Conservation (phyloP, 2,113 vertebrate genomes). For the Platycercus adscitus region DNA sequence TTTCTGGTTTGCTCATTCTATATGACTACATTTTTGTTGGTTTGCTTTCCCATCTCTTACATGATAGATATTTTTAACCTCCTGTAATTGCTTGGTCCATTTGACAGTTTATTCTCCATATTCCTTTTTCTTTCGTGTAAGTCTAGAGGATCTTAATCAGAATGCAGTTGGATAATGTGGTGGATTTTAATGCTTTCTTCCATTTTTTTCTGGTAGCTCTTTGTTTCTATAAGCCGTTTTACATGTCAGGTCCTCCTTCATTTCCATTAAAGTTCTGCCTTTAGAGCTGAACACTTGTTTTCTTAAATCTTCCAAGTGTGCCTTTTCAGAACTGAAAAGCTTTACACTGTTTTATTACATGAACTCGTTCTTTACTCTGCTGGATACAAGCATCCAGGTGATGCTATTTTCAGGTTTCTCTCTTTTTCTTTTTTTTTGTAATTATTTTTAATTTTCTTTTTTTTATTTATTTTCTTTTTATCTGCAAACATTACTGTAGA, state of each 20-base stretch:
- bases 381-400: background rate
- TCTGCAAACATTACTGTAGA: background rate
- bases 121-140: background rate
- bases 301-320: background rate
- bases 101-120: background rate
- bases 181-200: background rate
- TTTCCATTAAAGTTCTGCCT: background rate
- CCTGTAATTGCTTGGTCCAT: background rate
- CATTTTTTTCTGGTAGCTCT: background rate
- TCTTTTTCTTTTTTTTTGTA: background rate
- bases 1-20: background rate
- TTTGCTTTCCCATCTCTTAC: background rate
- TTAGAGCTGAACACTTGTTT: background rate
- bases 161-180: background rate
- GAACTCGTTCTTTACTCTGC: constrained; percentile 3
- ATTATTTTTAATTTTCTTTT: background rate
- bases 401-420: background rate
- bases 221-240: background rate
- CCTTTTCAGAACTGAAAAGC: background rate
- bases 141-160: background rate
- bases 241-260: background rate
- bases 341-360: background rate
- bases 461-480: background rate
- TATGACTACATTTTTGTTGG: background rate
- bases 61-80: background rate